Percentiles rank a stretch among this genome's conserved stretches.
These are phyloP conservation scores for Ophthalmolycus amberensis DNA, from an alignment of 2,113 vertebrate genomes.

Conservation along the genomic window DNA sequence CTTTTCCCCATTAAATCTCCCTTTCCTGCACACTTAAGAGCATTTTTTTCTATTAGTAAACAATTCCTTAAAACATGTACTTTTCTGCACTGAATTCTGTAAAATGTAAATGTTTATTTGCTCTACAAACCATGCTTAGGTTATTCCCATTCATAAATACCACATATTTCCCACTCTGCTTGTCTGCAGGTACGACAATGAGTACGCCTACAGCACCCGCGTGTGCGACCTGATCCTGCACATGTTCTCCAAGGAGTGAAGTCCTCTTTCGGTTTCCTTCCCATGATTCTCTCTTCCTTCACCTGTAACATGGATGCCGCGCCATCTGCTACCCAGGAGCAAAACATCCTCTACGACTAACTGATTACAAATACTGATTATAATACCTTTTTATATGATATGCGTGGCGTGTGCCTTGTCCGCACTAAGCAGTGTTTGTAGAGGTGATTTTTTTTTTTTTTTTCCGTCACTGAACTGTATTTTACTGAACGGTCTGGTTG, in stretches of 20 bases:
- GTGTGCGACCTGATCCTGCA: slow-evolving; percentile 90
- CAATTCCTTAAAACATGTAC: no score
- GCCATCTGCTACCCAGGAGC: neutral
- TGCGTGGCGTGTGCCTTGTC: neutral
- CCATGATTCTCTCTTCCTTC: slow-evolving; percentile 18
- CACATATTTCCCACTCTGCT: neutral
- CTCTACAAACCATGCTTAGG: neutral
- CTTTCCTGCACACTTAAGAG: no score
- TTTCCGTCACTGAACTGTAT: slow-evolving; percentile 8
- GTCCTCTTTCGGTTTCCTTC: neutral
- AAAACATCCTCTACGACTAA: neutral
- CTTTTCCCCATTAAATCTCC: no score
- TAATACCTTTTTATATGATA: slow-evolving; percentile 18
- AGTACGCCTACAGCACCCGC: slow-evolving; percentile 92
- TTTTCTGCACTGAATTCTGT: no score
- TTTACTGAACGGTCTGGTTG: slow-evolving; percentile 28
- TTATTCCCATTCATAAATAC: neutral
- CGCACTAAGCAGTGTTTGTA: neutral
- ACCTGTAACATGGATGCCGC: slow-evolving; percentile 13
- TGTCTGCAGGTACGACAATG: slow-evolving; percentile 91
- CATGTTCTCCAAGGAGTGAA: slow-evolving; percentile 90
- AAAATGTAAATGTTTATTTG: neutral
- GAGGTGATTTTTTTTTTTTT: neutral
- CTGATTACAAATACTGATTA: neutral
- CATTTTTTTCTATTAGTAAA: no score